Conservation (phyloP, 2,797 vertebrate species). For the Discoglossus pictus region DNA sequence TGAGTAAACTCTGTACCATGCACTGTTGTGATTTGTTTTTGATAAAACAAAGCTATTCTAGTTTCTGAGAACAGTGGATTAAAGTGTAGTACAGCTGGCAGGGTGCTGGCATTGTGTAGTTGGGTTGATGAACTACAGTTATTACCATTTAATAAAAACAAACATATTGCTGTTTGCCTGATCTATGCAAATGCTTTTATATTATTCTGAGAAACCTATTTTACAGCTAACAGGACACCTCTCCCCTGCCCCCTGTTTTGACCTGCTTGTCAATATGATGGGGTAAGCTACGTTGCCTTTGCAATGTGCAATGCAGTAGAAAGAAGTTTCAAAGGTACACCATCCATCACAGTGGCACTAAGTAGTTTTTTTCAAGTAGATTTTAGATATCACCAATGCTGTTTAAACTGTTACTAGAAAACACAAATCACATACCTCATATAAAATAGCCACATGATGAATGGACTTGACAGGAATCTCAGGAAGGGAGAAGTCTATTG, state of each 20-base stretch:
- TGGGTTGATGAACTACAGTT: no score
- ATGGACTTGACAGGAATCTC: constrained; percentile 81
- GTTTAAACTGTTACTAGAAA: constrained; percentile 77
- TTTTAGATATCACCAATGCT: constrained; percentile 77
- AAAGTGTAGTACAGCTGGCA: background rate
- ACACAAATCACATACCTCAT: constrained; percentile 69
- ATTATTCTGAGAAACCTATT: constrained; percentile 60
- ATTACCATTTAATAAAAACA: background rate
- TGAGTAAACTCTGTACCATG: background rate
- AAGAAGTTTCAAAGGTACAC: constrained; percentile 64
- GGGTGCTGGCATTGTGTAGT: background rate
- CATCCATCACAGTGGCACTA: constrained; percentile 82
- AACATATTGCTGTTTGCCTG: constrained; percentile 25
- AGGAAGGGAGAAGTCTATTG: constrained; percentile 65
- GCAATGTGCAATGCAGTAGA: constrained; percentile 70
- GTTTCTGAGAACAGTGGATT: constrained; percentile 3
- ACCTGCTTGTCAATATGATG: constrained; percentile 64
- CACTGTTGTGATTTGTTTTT: constrained; percentile 4
- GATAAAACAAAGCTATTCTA: constrained; percentile 9
- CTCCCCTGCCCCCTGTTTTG: constrained; percentile 61
- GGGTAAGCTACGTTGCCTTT: constrained; percentile 70
- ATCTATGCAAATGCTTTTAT: constrained; percentile 59
- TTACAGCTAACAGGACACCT: constrained; percentile 55
- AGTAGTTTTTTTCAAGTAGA: constrained; percentile 76
- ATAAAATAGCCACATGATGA: constrained; percentile 76